Percentiles rank a stretch among this genome's conserved stretches.
Evolutionary conservation across 2,888 invertebrate genomes (phyloP).

Genomic region (Cheilosia soror): DNA sequence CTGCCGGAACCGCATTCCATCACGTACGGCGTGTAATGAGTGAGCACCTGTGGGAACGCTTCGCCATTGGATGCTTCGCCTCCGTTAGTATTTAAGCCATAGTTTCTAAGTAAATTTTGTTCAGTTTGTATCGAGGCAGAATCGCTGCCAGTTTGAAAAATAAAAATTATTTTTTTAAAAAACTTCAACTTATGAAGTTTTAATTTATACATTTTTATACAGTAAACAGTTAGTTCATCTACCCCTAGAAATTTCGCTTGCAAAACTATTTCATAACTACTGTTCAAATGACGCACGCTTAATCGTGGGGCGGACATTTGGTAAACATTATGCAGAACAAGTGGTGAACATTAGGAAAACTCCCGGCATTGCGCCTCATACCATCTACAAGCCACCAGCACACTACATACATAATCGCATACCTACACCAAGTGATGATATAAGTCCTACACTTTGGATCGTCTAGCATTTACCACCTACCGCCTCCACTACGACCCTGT

Average conservation of each 20-base stretch:
- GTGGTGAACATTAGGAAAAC: constrained; percentile 21
- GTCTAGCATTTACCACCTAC: constrained; percentile 27
- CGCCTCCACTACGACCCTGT: constrained; percentile 52
- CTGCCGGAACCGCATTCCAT: no score
- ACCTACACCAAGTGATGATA: constrained; percentile 14
- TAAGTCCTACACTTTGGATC: constrained; percentile 36
- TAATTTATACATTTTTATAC: no score
- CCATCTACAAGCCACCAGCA: background rate
- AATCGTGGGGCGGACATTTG: constrained; percentile 41
- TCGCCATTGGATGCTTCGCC: no score
- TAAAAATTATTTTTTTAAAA: no score
- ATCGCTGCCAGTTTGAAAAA: no score
- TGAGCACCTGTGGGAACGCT: no score
- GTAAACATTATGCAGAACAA: constrained; percentile 1
- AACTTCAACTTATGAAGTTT: no score
- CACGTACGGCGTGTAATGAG: no score
- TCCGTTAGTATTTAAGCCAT: no score
- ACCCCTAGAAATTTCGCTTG: constrained; percentile 45
- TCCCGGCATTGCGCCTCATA: constrained; percentile 58
- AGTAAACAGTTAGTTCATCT: constrained; percentile 55
- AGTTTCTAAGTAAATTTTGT: no score
- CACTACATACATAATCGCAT: background rate
- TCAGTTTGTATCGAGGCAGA: no score
- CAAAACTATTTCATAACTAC: constrained; percentile 45
- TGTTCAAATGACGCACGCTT: constrained; percentile 41